Evolutionary conservation across 2,113 vertebrate genomes (phyloP).

Genomic region (Procapra przewalskii): DNA sequence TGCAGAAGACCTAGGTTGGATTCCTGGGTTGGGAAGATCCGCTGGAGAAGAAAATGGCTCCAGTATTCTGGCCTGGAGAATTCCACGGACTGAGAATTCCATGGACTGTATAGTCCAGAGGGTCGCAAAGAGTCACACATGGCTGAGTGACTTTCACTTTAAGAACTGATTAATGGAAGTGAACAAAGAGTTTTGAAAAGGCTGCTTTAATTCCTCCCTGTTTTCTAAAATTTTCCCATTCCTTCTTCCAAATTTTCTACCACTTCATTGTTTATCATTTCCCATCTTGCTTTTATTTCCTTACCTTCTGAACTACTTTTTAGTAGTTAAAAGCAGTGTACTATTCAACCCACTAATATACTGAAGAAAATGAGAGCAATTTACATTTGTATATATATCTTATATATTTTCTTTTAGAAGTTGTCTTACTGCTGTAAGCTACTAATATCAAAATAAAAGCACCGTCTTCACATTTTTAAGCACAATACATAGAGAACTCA

Average conservation of each 20-base stretch:
- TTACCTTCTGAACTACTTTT: background rate
- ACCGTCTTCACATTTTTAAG: background rate
- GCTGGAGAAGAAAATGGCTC: background rate
- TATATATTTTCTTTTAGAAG: background rate
- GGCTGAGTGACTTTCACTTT: background rate
- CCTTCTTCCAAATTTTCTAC: background rate
- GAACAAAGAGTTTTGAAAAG: background rate
- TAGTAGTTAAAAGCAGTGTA: background rate
- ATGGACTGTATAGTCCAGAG: background rate
- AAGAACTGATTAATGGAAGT: background rate
- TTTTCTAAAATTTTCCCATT: background rate
- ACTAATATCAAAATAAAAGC: background rate
- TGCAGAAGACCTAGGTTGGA: background rate
- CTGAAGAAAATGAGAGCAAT: background rate
- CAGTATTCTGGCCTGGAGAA: background rate
- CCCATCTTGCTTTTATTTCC: background rate
- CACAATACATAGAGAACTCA: background rate
- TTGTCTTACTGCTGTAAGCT: background rate
- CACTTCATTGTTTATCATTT: background rate
- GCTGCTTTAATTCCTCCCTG: background rate
- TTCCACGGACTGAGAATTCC: background rate
- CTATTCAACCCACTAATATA: background rate
- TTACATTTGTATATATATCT: background rate
- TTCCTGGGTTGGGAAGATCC: background rate
- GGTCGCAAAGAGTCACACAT: background rate